phyloP scores from a whole-genome alignment of 1,140 invertebrate genomes.

The Aphis craccivora region DNA sequence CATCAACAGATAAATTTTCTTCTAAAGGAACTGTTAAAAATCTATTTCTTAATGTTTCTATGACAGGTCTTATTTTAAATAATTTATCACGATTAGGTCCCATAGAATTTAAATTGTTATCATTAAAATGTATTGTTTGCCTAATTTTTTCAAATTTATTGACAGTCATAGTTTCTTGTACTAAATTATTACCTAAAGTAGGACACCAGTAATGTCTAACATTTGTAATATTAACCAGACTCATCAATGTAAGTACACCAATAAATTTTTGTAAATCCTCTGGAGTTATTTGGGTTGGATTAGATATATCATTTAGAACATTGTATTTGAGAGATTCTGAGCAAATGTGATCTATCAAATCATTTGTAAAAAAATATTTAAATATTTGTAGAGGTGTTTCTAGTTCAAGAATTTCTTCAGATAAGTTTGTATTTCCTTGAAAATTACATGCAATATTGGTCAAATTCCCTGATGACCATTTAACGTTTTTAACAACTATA shows the following conservation, averaged over 20 bases:
- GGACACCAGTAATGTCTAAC: conserved; percentile 4
- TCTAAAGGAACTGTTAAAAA: conserved; percentile 57
- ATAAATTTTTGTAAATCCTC: conserved; percentile 7
- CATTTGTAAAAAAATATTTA: background rate
- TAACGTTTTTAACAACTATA: background rate
- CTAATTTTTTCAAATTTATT: conserved; percentile 55
- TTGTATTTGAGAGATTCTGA: background rate
- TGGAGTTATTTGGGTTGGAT: background rate
- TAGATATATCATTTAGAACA: background rate
- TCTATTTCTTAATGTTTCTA: background rate
- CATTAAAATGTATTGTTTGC: conserved; percentile 53
- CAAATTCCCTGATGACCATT: background rate
- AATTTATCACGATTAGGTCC: too few species aligned
- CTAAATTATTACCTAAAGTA: background rate
- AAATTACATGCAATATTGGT: background rate
- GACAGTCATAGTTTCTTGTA: conserved; percentile 31
- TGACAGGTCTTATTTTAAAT: background rate
- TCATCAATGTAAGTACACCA: background rate
- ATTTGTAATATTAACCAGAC: background rate
- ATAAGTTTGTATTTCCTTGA: background rate
- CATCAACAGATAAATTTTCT: conserved; percentile 38
- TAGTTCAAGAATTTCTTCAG: background rate
- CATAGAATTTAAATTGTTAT: conserved; percentile 36
- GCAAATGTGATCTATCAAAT: background rate
- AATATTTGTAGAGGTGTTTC: conserved; percentile 2